Evolutionary conservation across 2,797 vertebrate genomes (phyloP).

Genomic region (Malacoctenus gilli): DNA sequence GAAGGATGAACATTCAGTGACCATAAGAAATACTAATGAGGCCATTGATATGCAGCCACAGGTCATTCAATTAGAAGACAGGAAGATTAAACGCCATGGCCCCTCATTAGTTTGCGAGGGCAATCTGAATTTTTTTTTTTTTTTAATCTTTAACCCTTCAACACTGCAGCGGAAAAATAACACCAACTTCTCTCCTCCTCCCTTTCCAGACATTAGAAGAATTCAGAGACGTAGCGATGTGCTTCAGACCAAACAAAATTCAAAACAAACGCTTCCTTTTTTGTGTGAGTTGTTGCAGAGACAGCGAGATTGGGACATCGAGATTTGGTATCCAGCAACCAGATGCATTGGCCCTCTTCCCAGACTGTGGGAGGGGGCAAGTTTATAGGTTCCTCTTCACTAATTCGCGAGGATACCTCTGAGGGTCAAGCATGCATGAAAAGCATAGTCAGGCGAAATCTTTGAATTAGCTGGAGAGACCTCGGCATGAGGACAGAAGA

Average conservation of each 20-base stretch:
- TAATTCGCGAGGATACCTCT: slow-evolving; percentile 40
- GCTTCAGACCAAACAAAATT: slow-evolving; percentile 6
- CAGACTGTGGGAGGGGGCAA: slow-evolving; percentile 44
- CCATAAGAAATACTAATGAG: slow-evolving; percentile 72
- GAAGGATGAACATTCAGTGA: slow-evolving; percentile 57
- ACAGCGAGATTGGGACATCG: slow-evolving; percentile 38
- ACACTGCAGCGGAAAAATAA: slow-evolving; percentile 30
- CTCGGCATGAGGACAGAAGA: neutral
- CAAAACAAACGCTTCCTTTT: slow-evolving; percentile 25
- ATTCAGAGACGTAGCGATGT: slow-evolving; percentile 16
- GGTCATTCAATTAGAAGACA: slow-evolving; percentile 64
- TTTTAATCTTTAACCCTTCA: too few relatives aligned
- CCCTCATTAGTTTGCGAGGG: slow-evolving; percentile 60
- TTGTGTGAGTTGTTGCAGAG: slow-evolving; percentile 32
- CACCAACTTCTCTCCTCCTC: slow-evolving; percentile 3
- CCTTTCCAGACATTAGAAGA: slow-evolving; percentile 14
- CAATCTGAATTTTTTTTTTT: slow-evolving; percentile 28
- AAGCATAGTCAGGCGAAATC: slow-evolving; percentile 32
- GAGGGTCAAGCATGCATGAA: slow-evolving; percentile 35
- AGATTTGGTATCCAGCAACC: slow-evolving; percentile 43
- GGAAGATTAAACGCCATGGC: slow-evolving; percentile 59
- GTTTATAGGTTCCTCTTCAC: slow-evolving; percentile 42
- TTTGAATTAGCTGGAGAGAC: slow-evolving; percentile 21
- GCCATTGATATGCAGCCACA: slow-evolving; percentile 78
- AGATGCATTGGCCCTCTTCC: slow-evolving; percentile 66